Evolutionary conservation across 2,888 invertebrate genomes (phyloP).

Genomic region (Maniola hyperantus): DNA sequence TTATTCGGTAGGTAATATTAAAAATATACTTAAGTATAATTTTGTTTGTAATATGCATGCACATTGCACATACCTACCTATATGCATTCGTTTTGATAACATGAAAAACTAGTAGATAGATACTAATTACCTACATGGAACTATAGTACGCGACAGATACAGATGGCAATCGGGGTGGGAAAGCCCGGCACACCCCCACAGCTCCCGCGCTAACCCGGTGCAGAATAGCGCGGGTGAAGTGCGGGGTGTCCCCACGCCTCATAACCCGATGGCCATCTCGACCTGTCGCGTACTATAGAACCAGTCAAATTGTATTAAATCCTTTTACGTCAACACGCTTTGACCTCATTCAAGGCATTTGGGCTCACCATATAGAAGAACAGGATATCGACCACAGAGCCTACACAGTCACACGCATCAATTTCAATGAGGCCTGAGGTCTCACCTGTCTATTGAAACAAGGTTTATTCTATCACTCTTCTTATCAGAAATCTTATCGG

Average conservation of each 20-base stretch:
- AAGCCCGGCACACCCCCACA: too few relatives aligned
- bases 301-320: neutral
- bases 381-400: conserved; percentile 7
- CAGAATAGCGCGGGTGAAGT: too few relatives aligned
- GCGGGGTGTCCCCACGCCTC: too few relatives aligned
- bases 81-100: neutral
- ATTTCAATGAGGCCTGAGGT: conserved; percentile 2
- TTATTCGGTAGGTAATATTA: too few relatives aligned
- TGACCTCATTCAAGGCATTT: conserved; percentile 13
- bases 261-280: too few relatives aligned
- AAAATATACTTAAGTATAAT: too few relatives aligned
- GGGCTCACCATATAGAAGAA: conserved; percentile 11
- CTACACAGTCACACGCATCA: neutral
- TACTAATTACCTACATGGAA: neutral
- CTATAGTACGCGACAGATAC: too few relatives aligned
- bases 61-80: too few relatives aligned
- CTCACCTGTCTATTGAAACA: conserved; percentile 1
- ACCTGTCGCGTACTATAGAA: too few relatives aligned
- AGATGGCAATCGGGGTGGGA: too few relatives aligned
- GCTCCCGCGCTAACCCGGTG: too few relatives aligned
- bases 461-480: conserved; percentile 1
- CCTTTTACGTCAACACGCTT: conserved; percentile 7
- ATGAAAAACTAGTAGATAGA: neutral
- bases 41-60: neutral
- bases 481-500: conserved; percentile 6